Base-by-base conservation (phyloP, 2,113 vertebrate species). In the Paradoxurus hermaphroditus region DNA sequence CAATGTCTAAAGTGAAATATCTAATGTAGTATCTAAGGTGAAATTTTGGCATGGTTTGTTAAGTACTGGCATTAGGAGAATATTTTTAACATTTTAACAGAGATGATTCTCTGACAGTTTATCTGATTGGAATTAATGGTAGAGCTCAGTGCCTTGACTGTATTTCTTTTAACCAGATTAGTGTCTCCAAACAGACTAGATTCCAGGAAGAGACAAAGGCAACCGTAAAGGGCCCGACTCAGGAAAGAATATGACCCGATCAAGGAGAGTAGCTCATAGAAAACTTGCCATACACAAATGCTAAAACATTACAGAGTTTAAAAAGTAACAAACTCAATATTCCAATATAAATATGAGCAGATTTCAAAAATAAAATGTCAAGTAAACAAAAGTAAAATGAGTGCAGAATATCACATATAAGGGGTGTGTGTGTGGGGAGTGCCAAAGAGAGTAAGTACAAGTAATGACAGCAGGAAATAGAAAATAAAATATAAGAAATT, bases 341-440 rank as follows among this genome's bases (percentile, higher is more conserved):
- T 72, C 14, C 1, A 34, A 19, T 56, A 86, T 73, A 91, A 91
- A 65, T 44, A 31, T 29, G 34, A 56, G 11, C 27, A 39, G 72
- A 67, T 85, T 12, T 86, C 53, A 81, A 81, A 94, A 62, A 44
- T 34, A 27, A 34, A 77, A 18, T 25, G 73, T 77, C n/a, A 70
- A 31, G 11, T n/a, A 27, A 51, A 65, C n/a, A 51, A 23, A 68
- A 56, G 3, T 1, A 39, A 82, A 73, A 65, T 49, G 1, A 53
- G n/a, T 25, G 11, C 4, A 11, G 29, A 86, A 7, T 25, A 7
- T 73, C 56, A 90, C 78, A 34, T 44, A 46, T 46, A 56, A 89
- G 8, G 9, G 63, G 7, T 36, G 4, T 34, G 5, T 15, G 0
- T n/a, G 29, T 31, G 29, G 4, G 5, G 14, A 41, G 12, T 67